Percentiles rank a stretch among this genome's conserved stretches.
phyloP scores from a whole-genome alignment of 92 coral and sea anemone species.

The Virgularia gustaviana region DNA sequence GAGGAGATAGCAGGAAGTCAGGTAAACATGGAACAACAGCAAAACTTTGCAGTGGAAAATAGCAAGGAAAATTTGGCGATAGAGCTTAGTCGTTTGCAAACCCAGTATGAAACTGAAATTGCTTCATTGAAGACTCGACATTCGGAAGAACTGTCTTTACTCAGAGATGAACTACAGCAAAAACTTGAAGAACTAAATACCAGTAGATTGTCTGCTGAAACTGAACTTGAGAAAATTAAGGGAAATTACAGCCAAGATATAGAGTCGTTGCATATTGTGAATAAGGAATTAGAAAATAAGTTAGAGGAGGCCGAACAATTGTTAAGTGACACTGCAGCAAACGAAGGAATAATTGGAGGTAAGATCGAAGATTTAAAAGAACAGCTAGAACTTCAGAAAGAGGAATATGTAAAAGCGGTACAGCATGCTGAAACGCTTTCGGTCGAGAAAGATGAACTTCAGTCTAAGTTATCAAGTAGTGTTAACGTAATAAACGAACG shows the following conservation, averaged over 20 bases:
- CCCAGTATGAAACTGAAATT: slow-evolving; percentile 39
- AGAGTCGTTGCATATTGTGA: slow-evolving; percentile 47
- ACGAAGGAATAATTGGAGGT: slow-evolving; percentile 30
- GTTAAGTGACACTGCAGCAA: slow-evolving; percentile 42
- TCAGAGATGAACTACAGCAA: slow-evolving; percentile 33
- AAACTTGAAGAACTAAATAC: slow-evolving; percentile 31
- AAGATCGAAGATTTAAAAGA: slow-evolving; percentile 11
- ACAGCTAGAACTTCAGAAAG: slow-evolving; percentile 43
- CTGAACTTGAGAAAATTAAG: slow-evolving; percentile 56
- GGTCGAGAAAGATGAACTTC: slow-evolving; percentile 56
- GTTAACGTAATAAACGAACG: slow-evolving; percentile 29
- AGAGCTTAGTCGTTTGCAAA: slow-evolving; percentile 19
- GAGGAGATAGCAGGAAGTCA: slow-evolving; percentile 18
- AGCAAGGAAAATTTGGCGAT: slow-evolving; percentile 10
- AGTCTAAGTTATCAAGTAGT: slow-evolving; percentile 12
- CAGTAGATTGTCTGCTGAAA: slow-evolving; percentile 42
- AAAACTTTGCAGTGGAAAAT: slow-evolving; percentile 9
- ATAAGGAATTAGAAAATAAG: slow-evolving; percentile 58
- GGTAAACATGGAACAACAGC: slow-evolving; percentile 16
- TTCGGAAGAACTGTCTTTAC: slow-evolving; percentile 61
- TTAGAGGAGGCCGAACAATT: slow-evolving; percentile 60
- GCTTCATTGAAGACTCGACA: slow-evolving; percentile 29
- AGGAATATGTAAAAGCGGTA: slow-evolving; percentile 29
- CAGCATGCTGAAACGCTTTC: slow-evolving; percentile 35
- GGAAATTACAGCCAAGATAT: slow-evolving; percentile 63